These are phyloP conservation scores for Morus bassanus DNA, from an alignment of 2,797 vertebrate genomes.

Conservation along the genomic window DNA sequence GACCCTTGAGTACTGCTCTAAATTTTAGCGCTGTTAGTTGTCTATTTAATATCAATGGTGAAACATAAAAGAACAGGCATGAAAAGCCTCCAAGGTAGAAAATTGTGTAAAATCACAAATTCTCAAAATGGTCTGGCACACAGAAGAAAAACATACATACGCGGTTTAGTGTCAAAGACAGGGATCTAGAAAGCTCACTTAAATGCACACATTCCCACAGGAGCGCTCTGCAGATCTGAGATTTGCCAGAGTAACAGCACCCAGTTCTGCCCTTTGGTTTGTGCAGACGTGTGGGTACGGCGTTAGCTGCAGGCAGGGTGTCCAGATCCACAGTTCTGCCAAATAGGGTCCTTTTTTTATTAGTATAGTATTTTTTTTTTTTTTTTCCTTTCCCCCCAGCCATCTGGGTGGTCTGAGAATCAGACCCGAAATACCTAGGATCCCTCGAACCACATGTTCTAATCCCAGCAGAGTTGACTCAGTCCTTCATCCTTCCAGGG, in stretches of 20 bases:
- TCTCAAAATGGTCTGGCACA: conserved; percentile 38
- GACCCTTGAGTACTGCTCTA: neutral
- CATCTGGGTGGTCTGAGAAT: conserved; percentile 63
- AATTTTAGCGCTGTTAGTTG: conserved; percentile 14
- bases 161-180: conserved; percentile 19
- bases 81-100: conserved; percentile 6
- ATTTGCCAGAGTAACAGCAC: conserved; percentile 19
- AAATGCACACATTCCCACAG: rapidly evolving
- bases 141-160: neutral
- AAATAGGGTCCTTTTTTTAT: neutral
- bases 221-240: neutral
- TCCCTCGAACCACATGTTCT: conserved; percentile 61
- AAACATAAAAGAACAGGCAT: conserved; percentile 30
- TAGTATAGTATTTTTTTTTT: neutral
- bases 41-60: neutral
- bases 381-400: neutral
- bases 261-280: conserved; percentile 12
- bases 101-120: conserved; percentile 29
- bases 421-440: conserved; percentile 52
- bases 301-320: neutral
- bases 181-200: neutral
- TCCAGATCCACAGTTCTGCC: conserved; percentile 16
- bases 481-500: conserved; percentile 57
- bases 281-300: neutral
- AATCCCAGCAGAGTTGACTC: conserved; percentile 66